A percentile compares a stretch with the other conserved stretches of the same genome.
phyloP scores from a whole-genome alignment of 2,113 vertebrate species.

The Pandion haliaetus region DNA sequence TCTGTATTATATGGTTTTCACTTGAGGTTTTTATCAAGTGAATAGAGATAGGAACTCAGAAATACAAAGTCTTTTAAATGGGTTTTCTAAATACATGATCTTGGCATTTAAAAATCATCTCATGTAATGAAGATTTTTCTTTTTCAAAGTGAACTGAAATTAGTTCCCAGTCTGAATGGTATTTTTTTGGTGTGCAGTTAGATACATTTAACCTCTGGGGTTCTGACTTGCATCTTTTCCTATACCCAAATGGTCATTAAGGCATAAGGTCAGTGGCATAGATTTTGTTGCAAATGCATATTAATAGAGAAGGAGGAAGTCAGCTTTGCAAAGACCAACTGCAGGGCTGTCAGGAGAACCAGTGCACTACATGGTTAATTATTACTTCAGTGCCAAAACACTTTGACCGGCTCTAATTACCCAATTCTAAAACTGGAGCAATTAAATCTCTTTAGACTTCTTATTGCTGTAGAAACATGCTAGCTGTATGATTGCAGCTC shows the following conservation, averaged over 20 bases:
- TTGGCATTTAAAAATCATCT: constrained; percentile 10
- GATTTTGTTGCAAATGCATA: not conserved
- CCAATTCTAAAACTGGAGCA: constrained; percentile 6
- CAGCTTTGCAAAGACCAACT: not conserved
- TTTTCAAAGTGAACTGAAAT: not conserved
- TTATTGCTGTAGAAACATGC: not conserved
- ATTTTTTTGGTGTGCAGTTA: not conserved
- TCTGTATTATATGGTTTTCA: not conserved
- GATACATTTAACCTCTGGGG: not conserved
- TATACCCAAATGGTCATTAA: not conserved
- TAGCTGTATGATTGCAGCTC: not conserved
- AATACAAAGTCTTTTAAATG: not conserved
- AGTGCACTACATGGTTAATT: constrained; percentile 8
- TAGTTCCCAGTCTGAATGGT: not conserved
- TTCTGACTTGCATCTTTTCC: constrained; percentile 11
- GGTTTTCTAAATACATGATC: not conserved
- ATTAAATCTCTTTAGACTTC: not conserved
- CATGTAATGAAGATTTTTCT: not conserved
- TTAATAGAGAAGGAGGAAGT: not conserved
- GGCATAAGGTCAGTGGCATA: not conserved
- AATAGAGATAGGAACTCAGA: not conserved
- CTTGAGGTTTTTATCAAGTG: not conserved
- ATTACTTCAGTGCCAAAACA: not conserved
- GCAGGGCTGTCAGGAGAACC: not conserved
- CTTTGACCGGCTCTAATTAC: not conserved